Evolutionary conservation across 1,140 invertebrate species (phyloP).

Genomic region (Drosophila lacertosa): DNA sequence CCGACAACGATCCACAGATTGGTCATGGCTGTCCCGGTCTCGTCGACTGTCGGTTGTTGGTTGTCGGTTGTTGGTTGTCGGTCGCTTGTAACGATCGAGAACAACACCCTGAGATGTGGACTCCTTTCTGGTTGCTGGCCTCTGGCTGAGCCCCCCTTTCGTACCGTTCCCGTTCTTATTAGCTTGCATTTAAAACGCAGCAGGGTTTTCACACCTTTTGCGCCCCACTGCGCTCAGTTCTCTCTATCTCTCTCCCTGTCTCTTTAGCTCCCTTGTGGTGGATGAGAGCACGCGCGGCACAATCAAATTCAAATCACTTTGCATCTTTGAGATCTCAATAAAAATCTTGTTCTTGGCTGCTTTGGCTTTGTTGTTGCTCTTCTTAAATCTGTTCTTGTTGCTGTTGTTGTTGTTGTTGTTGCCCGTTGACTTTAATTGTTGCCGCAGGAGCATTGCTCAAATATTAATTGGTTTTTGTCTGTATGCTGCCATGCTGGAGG

Average conservation of each 20-base stretch:
- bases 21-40: conserved; percentile 60
- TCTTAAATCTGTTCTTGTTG: conserved; percentile 8
- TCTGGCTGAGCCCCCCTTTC: neutral
- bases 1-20: conserved; percentile 50
- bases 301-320: conserved; percentile 83
- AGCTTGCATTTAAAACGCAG: conserved; percentile 84
- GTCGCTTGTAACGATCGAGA: conserved; percentile 60
- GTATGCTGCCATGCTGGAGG: conserved; percentile 51
- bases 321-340: conserved; percentile 82
- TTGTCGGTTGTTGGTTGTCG: conserved; percentile 31
- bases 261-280: conserved; percentile 16
- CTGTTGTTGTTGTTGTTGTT: conserved; percentile 45
- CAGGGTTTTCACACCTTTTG: conserved; percentile 84
- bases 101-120: conserved; percentile 14
- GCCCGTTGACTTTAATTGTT: conserved; percentile 79
- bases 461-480: conserved; percentile 81
- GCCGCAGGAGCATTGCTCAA: conserved; percentile 82
- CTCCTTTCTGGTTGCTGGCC: conserved; percentile 29
- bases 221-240: conserved; percentile 64
- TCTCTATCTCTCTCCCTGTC: conserved; percentile 18
- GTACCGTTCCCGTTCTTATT: conserved; percentile 72
- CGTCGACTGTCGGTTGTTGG: conserved; percentile 8
- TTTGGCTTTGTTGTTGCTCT: conserved; percentile 7
- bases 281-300: conserved; percentile 67
- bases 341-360: conserved; percentile 56